Conservation (phyloP, 1,140 invertebrate species). For the Gonioctena quinquepunctata region DNA sequence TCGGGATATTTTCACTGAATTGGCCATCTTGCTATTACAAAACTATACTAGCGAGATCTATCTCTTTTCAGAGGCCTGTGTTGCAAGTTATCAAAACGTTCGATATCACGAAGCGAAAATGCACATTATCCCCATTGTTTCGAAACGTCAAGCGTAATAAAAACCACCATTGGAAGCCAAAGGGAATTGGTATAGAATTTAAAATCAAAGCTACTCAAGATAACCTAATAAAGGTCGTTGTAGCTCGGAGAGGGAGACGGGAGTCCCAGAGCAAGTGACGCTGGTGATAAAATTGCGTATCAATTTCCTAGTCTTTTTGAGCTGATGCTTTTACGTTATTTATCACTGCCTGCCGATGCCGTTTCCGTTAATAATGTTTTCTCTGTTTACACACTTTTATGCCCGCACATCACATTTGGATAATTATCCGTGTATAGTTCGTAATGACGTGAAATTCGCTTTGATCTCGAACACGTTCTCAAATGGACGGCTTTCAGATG, state of each 20-base stretch:
- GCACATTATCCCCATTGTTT: not conserved
- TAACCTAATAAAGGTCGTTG: conserved; percentile 21
- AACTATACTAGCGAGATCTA: too few species aligned
- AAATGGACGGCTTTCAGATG: not conserved
- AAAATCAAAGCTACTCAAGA: conserved; percentile 24
- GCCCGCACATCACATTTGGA: conserved; percentile 11
- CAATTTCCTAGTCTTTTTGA: conserved; percentile 25
- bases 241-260: not conserved
- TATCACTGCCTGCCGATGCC: not conserved
- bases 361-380: conserved; percentile 16
- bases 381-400: conserved; percentile 21
- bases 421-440: not conserved
- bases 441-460: not conserved
- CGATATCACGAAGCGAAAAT: not conserved
- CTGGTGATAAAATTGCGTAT: conserved; percentile 23
- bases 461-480: not conserved
- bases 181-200: conserved; percentile 20
- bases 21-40: too few species aligned
- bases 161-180: conserved; percentile 8
- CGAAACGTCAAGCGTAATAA: conserved; percentile 11
- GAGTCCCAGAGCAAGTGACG: not conserved
- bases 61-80: too few species aligned
- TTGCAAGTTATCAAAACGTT: too few species aligned
- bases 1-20: too few species aligned
- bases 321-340: conserved; percentile 20